Evolutionary conservation across 2,888 invertebrate species (phyloP), one percentile per base, ranked within the genome.

Genomic region (Melieria picta): DNA sequence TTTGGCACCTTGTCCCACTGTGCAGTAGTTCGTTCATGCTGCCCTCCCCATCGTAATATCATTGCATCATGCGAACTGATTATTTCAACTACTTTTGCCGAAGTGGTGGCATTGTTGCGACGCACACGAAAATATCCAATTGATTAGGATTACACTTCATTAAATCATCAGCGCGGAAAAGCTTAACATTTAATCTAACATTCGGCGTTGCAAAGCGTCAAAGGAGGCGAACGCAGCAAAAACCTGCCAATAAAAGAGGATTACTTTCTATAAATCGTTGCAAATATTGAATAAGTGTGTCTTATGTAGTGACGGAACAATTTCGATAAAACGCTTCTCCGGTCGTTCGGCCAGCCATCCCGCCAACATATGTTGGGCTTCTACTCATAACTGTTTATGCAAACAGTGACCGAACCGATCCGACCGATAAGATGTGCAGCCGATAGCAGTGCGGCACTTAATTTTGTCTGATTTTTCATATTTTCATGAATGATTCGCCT

Each of bases 311-410:
- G 30, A 30, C 30, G 30, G 30, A 30, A 30, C 30, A 30, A 30
- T 30, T 30, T 30, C 30, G 30, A 30, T 30, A 30, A 30, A 30
- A 30, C 30, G 30, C 30, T 30, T 30, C 30, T 30, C 30, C 30
- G 30, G 3, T 2, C 30, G 2, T 3, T 30, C 30, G 30, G 30
- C 30, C 30, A 30, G 30, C 3, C 30, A 2, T 2, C 30, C 30
- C 30, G 30, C 30, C 30, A 30, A 48, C 85, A 84, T 80, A 81
- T 84, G 84, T 74, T 75, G 74, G 78, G 81, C 79, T 84, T 84
- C 82, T 73, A 10, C 61, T 43, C 78, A 80, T 82, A 81, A 84
- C 83, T 84, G 83, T 79, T 76, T 75, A 73, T 76, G 75, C 68
- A 69, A 66, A 67, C 69, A 72, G 50, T 50, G 11, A 7, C 7